A percentile compares a stretch with the other conserved stretches of the same genome.
These are phyloP conservation scores for Phaethornis superciliosus DNA, from an alignment of 2,113 vertebrate species.

Conservation along the genomic window DNA sequence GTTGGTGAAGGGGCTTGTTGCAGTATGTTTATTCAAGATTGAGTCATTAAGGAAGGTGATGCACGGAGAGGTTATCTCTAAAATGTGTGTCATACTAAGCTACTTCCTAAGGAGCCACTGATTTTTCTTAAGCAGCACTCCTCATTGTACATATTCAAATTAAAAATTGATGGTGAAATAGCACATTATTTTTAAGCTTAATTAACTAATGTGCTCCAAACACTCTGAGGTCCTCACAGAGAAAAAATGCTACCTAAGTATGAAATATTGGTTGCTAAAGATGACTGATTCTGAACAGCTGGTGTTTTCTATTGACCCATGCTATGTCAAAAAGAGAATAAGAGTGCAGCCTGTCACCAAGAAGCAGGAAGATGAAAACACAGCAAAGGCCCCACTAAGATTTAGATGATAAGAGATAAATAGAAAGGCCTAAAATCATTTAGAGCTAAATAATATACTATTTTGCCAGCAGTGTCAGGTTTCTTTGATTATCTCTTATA, in stretches of 20 bases:
- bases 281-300: neutral
- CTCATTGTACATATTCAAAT: slow-evolving; percentile 31
- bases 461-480: neutral
- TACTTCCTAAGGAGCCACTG: slow-evolving; percentile 30
- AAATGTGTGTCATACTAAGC: slow-evolving; percentile 6
- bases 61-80: neutral
- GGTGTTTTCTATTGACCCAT: neutral
- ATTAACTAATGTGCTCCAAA: slow-evolving; percentile 17
- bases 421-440: neutral
- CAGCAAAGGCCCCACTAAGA: neutral
- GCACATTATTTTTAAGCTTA: neutral
- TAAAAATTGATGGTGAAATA: slow-evolving; percentile 52
- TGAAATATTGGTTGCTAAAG: neutral
- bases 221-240: neutral
- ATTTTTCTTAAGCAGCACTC: slow-evolving; percentile 40
- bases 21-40: neutral
- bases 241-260: neutral
- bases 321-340: neutral
- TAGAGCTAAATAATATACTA: neutral
- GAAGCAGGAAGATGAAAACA: neutral
- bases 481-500: neutral
- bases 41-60: neutral
- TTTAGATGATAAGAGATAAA: neutral
- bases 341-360: neutral
- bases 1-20: neutral